These are phyloP conservation scores for Urocynchramus pylzowi DNA, from an alignment of 2,113 vertebrate species.

Conservation along the genomic window DNA sequence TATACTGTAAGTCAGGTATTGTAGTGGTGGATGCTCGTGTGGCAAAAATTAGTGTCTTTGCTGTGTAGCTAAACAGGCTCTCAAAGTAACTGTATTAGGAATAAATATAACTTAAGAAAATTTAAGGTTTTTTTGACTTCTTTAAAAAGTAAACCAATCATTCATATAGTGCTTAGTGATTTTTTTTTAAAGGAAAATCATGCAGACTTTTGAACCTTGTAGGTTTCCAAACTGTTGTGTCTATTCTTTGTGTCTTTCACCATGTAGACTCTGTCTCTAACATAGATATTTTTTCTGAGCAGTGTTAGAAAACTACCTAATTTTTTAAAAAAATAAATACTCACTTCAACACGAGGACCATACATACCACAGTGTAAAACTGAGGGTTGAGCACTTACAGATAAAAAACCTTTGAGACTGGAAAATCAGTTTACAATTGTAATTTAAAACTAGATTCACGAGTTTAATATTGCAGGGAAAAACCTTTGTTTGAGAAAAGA, in stretches of 20 bases:
- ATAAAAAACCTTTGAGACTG: not conserved
- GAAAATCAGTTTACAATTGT: not conserved
- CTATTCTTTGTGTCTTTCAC: not conserved
- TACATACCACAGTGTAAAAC: not conserved
- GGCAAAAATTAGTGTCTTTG: not conserved
- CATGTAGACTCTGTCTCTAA: not conserved
- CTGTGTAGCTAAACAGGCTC: not conserved
- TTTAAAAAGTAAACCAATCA: not conserved
- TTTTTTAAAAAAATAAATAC: not conserved
- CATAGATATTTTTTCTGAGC: not conserved
- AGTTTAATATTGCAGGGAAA: not conserved
- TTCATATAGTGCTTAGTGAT: not conserved
- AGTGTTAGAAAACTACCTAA: not conserved
- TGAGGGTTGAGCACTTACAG: not conserved
- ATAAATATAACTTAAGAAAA: not conserved
- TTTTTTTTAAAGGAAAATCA: not conserved
- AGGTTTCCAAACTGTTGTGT: not conserved
- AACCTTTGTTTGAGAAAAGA: not conserved
- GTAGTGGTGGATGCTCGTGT: not conserved
- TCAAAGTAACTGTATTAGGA: not conserved
- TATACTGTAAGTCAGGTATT: not conserved
- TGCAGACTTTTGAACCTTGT: not conserved
- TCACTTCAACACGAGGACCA: fast-evolving
- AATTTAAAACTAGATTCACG: not conserved
- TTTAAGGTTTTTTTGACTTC: not conserved